Evolutionary conservation across 2,797 vertebrate species (phyloP).

Genomic region (Sebastes oblongus): DNA sequence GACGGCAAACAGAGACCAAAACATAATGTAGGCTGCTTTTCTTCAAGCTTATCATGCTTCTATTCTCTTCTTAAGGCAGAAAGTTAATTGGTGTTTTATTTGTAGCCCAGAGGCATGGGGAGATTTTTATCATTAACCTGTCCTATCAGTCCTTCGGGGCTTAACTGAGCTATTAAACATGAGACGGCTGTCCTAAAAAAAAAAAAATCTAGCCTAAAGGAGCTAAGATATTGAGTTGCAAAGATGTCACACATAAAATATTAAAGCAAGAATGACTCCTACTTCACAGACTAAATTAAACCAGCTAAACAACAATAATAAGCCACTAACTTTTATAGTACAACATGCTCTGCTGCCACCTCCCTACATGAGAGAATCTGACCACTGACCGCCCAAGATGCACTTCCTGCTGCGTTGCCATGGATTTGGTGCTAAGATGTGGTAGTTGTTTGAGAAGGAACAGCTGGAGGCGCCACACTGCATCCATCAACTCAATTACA

Average conservation of each 20-base stretch:
- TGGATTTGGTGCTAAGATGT: conserved; percentile 63
- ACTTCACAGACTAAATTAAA: conserved; percentile 19
- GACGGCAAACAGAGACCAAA: conserved; percentile 19
- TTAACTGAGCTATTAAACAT: conserved; percentile 53
- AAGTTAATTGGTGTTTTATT: conserved; percentile 58
- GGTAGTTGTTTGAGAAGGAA: conserved; percentile 71
- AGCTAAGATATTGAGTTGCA: conserved; percentile 38
- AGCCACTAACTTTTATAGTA: background rate
- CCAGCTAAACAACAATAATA: conserved; percentile 1
- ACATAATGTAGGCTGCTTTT: conserved; percentile 25
- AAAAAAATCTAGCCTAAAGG: conserved; percentile 13
- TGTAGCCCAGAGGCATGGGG: conserved; percentile 37
- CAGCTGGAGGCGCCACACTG: conserved; percentile 73
- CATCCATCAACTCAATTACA: conserved; percentile 75
- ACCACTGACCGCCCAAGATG: conserved; percentile 33
- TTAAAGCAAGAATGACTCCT: conserved; percentile 8
- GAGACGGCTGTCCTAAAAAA: conserved; percentile 46
- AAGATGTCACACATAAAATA: conserved; percentile 31
- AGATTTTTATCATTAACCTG: conserved; percentile 60
- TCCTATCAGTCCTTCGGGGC: conserved; percentile 39
- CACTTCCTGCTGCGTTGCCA: conserved; percentile 65
- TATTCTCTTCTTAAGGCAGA: conserved; percentile 30
- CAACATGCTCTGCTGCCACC: background rate
- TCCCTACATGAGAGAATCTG: conserved; percentile 20
- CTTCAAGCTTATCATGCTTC: conserved; percentile 24